Percentiles rank a stretch among this genome's conserved stretches.
These are phyloP conservation scores for Drosophila glabriapex DNA, from an alignment of 2,888 invertebrate species.

Conservation along the genomic window DNA sequence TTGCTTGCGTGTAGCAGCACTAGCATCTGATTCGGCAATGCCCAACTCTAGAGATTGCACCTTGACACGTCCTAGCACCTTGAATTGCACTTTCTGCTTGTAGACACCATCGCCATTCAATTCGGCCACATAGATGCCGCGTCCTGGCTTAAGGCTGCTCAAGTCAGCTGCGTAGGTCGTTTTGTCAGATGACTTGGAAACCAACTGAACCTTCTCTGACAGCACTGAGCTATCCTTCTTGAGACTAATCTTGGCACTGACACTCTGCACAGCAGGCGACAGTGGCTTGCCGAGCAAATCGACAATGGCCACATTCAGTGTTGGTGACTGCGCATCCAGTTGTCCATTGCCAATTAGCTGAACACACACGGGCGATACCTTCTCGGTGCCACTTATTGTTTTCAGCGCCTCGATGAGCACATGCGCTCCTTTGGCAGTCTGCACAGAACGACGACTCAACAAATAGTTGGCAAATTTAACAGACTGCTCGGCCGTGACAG, in stretches of 20 bases:
- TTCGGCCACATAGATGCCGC: conserved; percentile 94
- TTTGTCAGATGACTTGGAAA: conserved; percentile 90
- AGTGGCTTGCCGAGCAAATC: conserved; percentile 91
- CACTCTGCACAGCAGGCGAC: conserved; percentile 74
- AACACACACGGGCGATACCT: conserved; percentile 93
- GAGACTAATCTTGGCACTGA: conserved; percentile 77
- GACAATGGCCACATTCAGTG: conserved; percentile 90
- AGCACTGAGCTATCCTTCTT: conserved; percentile 89
- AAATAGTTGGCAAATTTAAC: conserved; percentile 96
- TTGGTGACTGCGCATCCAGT: conserved; percentile 91
- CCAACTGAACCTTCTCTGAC: conserved; percentile 86
- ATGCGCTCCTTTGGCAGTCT: conserved; percentile 93
- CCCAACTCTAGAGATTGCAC: conserved; percentile 94
- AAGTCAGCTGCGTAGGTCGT: conserved; percentile 92
- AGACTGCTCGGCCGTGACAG: conserved; percentile 91
- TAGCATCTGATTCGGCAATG: conserved; percentile 95
- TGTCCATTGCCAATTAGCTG: conserved; percentile 92
- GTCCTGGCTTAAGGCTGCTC: conserved; percentile 90
- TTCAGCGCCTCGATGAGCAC: conserved; percentile 92
- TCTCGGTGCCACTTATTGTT: conserved; percentile 87
- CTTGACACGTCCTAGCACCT: conserved; percentile 91
- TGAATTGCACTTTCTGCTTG: conserved; percentile 88
- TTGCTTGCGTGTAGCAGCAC: conserved; percentile 91
- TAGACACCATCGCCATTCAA: conserved; percentile 89
- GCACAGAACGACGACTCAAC: conserved; percentile 94